These are phyloP conservation scores for Alentia gelatinosa DNA, from an alignment of 2,888 invertebrate species.

Conservation along the genomic window DNA sequence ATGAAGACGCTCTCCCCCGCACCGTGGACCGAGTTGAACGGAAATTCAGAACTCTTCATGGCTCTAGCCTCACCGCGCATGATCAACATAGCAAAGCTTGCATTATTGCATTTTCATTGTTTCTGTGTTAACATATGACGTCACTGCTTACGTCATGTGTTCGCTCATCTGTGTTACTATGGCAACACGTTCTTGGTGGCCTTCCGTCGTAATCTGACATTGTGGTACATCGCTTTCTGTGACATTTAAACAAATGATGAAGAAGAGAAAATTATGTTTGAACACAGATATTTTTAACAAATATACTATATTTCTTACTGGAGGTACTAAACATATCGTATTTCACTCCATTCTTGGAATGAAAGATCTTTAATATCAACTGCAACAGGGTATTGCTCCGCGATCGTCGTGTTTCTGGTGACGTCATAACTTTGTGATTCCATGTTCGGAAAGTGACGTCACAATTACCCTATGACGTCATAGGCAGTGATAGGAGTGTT, in stretches of 20 bases:
- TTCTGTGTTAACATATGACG: neutral
- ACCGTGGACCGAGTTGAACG: no score
- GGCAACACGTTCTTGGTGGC: slow-evolving; percentile 36
- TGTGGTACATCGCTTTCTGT: slow-evolving; percentile 47
- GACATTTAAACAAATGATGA: neutral
- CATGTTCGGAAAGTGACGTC: neutral
- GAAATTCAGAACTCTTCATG: no score
- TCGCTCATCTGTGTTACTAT: slow-evolving; percentile 29
- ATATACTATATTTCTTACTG: slow-evolving; percentile 11
- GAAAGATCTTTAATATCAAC: neutral
- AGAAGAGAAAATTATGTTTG: slow-evolving; percentile 30
- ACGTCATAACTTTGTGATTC: neutral
- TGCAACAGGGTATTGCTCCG: slow-evolving; percentile 1
- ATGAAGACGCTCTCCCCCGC: no score
- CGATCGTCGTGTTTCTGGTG: neutral
- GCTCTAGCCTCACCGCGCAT: no score
- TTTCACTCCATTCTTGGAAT: neutral
- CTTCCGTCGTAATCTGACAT: slow-evolving; percentile 25
- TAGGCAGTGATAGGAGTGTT: slow-evolving; percentile 9
- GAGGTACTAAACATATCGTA: slow-evolving; percentile 28
- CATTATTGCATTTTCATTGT: neutral
- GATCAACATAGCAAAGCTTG: neutral
- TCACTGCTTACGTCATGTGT: neutral
- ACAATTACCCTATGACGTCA: neutral
- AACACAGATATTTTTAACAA: slow-evolving; percentile 47